Percentiles rank a stretch among this genome's conserved stretches.
phyloP scores from a whole-genome alignment of 64 coral and sea anemone genomes.

The Hydrozoanthus tunicans region DNA sequence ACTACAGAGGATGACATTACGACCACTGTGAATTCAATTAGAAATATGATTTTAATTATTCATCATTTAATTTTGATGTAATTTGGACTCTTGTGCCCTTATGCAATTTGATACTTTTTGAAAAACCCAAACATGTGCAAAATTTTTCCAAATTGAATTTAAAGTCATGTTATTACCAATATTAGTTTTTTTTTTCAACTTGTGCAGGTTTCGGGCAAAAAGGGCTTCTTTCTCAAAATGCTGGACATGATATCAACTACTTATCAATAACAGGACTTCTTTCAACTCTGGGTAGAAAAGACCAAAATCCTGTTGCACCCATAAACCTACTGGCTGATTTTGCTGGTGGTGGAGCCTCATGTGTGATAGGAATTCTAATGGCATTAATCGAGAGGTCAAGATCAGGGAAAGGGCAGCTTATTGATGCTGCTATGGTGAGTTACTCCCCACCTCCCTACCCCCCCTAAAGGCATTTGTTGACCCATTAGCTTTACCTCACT shows the following conservation, averaged over 20 bases:
- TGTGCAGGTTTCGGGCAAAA: conserved; percentile 85
- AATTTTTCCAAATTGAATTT: no score
- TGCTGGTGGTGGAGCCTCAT: conserved; percentile 87
- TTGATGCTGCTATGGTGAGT: conserved; percentile 95
- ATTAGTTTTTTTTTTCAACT: background rate
- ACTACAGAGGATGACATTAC: no score
- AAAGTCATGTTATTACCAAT: background rate
- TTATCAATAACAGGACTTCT: conserved; percentile 72
- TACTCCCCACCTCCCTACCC: background rate
- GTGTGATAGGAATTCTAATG: conserved; percentile 88
- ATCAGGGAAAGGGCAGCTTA: conserved; percentile 95
- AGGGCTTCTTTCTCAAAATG: conserved; percentile 57
- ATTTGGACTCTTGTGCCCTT: no score
- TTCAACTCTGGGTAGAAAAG: conserved; percentile 80
- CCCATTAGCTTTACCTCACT: no score
- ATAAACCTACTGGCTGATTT: conserved; percentile 93
- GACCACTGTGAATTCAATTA: no score
- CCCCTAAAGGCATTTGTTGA: no score
- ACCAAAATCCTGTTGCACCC: conserved; percentile 78
- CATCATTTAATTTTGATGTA: no score
- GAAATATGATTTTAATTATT: no score
- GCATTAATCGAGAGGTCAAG: conserved; percentile 88
- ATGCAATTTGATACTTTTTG: no score
- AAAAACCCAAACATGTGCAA: no score
- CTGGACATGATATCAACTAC: conserved; percentile 98